Evolutionary conservation across 2,797 vertebrate species (phyloP).

Genomic region (Cyclura pinguis): DNA sequence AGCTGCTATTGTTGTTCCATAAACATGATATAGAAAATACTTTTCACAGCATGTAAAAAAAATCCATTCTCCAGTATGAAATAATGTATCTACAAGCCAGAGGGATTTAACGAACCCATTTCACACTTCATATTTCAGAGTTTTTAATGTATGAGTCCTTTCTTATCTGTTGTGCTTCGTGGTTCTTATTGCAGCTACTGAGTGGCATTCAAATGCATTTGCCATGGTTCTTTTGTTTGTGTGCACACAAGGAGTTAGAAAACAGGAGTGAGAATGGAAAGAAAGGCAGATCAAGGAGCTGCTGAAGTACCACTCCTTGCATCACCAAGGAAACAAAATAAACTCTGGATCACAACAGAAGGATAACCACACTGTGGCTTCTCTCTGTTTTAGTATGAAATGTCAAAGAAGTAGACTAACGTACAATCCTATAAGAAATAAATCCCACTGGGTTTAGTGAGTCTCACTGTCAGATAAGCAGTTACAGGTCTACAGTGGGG

Average conservation of each 20-base stretch:
- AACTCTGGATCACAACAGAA: not conserved
- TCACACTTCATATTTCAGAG: not conserved
- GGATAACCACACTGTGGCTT: too few species aligned
- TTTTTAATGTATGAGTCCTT: not conserved
- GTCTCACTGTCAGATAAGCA: not conserved
- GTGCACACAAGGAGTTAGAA: constrained; percentile 28
- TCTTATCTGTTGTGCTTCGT: not conserved
- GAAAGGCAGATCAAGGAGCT: constrained; percentile 40
- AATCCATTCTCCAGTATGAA: not conserved
- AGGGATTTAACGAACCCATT: not conserved
- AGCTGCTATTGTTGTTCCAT: not conserved
- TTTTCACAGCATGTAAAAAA: not conserved
- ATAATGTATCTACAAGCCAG: not conserved
- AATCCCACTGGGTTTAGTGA: too few species aligned
- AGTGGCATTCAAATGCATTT: constrained; percentile 38
- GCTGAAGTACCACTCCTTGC: not conserved
- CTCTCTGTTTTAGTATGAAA: not conserved
- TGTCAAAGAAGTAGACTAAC: not conserved
- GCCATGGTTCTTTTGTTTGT: constrained; percentile 26
- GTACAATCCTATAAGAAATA: not conserved
- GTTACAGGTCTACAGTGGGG: not conserved
- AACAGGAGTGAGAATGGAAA: constrained; percentile 19
- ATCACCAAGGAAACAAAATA: not conserved
- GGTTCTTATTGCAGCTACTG: constrained; percentile 30
- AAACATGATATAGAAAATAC: not conserved